Conservation (phyloP, 2,888 invertebrate genomes). For the Epinotia brunnichana region DNA sequence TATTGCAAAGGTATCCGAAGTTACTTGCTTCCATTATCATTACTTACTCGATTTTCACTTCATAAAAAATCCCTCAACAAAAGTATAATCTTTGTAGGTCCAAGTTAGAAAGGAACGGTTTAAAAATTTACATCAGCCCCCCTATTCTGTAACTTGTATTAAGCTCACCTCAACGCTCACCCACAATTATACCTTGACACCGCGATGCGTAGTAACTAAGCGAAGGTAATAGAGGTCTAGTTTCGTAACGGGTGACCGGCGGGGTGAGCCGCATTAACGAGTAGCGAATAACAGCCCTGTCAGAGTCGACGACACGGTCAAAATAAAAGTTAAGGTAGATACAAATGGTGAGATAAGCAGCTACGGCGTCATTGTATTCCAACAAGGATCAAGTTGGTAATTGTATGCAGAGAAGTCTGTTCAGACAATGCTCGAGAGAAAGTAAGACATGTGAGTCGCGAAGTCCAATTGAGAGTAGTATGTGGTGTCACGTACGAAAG, state of each 20-base stretch:
- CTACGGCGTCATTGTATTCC: neutral
- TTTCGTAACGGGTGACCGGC: too few species aligned
- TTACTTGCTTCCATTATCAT: conserved; percentile 19
- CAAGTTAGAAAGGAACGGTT: neutral
- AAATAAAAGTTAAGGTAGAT: neutral
- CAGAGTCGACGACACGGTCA: neutral
- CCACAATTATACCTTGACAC: too few species aligned
- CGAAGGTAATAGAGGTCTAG: too few species aligned
- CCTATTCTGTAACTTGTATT: too few species aligned
- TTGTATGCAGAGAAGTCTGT: conserved; percentile 23
- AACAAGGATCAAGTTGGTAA: conserved; percentile 29
- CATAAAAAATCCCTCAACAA: neutral
- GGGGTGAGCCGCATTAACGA: too few species aligned
- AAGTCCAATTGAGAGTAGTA: conserved; percentile 59
- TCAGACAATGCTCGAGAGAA: conserved; percentile 55
- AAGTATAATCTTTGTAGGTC: neutral
- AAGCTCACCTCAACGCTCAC: too few species aligned
- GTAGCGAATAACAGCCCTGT: too few species aligned
- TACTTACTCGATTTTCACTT: neutral
- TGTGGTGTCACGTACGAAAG: conserved; percentile 69
- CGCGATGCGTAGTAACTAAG: too few species aligned
- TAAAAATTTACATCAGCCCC: too few species aligned
- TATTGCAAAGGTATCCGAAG: conserved; percentile 20
- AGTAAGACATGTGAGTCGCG: conserved; percentile 58
- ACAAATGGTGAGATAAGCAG: neutral